Base-by-base conservation (phyloP, 2,113 vertebrate genomes). In the Bubo scandiacus region DNA sequence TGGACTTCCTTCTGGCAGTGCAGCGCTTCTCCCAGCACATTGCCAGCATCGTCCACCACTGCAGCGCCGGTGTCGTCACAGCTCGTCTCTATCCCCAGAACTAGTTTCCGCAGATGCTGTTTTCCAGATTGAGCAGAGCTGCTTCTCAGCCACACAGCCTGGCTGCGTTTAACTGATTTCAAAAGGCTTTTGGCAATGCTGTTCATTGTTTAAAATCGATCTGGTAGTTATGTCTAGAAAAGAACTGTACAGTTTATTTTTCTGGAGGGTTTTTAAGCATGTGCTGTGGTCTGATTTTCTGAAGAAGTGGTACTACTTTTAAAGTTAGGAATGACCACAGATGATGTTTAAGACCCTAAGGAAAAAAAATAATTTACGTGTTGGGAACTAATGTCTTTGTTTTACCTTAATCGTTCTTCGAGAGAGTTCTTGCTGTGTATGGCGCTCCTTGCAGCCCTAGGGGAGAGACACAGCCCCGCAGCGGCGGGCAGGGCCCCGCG, bases 1-100 rank as follows among this genome's bases (percentile, higher is more conserved):
- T 99, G 99, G 27, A 99, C 98, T 45, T 99, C 96, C 57, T 98
- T 99, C 93, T 99, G 99, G 38, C 98, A 99, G 85, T 98, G 98
- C 14, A 99, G 97, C 11, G 98, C 98, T 96, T 99, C 99, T 79
- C 99, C 99, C 68, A 99, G 97, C 29, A 99, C 89, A 2, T 42
- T 52, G 36, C 99, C 99, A 1, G 96, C 96, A 71, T 99, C 98
- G n/a, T 99, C 99, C 95, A 99, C 85, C 29, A 99, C 99, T 5
- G 99, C 99, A 14, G 99, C 99, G 8, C 98, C 99, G 2, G 99
- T 99, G 63, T 99, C 99, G 47, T 99, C 99, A 22, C 99, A 99
- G 97, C 99, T 99, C 0, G 99, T 99, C 97, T 99, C 99, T 29
- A 99, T 99, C 25, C 99, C 99, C 92, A 99, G 51, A 7, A 99